Evolutionary conservation across 2,797 vertebrate species (phyloP), one percentile per base, ranked within the genome.

Genomic region (Sebastes alutus): DNA sequence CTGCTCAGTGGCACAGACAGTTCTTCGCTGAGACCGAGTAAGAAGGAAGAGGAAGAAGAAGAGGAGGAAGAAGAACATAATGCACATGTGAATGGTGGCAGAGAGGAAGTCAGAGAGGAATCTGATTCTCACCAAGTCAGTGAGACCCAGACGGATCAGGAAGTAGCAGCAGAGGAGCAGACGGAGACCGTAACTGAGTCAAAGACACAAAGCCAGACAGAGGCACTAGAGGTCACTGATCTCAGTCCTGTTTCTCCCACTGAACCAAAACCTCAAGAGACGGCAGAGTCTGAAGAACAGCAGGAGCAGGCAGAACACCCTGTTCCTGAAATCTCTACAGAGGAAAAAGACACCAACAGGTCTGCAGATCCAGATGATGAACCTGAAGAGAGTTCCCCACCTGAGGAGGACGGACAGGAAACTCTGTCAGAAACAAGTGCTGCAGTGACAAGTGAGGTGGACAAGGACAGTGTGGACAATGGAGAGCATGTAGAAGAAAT

Each of bases 51-150:
- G 7, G 68, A 87, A 3, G 52, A 86, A 42, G 70, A 87, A 0
- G 75, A 88, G 4, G 87, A 87, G 27, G 71, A 87, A 52, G 87
- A 91, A 5, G 71, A 86, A 22, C 82, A 72, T 42, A 85, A 66
- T 32, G 64, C 74, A 1, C 89, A 93, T 8, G 52, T 93, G 35
- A 96, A 94, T 7, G 93, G 92, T 62, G 86, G 89, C 62, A 62
- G 54, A 66, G 78, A 42, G 14, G 38, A 61, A 32, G 65, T 70
- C 18, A 42, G 75, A 46, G 75, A 86, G n/a, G 77, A 80, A 30
- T 3, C 5, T 0, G 61, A 68, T 58, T 55, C 52, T 32, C 54
- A 11, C 11, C 54, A 55, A 35, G 18, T 76, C 52, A 12, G 16
- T 10, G 78, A 83, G 62, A 52, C 29, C 8, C 42, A 18, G n/a